phyloP scores from a whole-genome alignment of 2,888 invertebrate genomes.

The Agapostemon virescens region DNA sequence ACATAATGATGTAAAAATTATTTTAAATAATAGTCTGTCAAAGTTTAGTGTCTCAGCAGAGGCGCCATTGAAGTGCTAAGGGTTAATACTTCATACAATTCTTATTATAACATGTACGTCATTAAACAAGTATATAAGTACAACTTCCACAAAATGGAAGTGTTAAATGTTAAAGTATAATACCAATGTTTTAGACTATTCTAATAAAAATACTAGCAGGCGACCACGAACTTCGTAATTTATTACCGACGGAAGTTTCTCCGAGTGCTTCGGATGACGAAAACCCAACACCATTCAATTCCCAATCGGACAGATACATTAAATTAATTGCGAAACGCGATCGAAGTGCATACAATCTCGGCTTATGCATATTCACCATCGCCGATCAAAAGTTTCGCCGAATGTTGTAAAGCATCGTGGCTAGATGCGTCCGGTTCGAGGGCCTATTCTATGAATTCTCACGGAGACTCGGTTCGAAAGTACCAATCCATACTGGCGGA shows the following conservation, averaged over 20 bases:
- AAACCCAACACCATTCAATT: background rate
- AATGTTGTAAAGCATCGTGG: constrained; percentile 36
- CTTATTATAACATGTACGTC: too few species aligned
- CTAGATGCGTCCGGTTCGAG: constrained; percentile 51
- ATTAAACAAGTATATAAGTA: too few species aligned
- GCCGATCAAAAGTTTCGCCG: constrained; percentile 32
- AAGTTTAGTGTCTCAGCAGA: too few species aligned
- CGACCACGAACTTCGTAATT: background rate
- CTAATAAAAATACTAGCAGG: background rate
- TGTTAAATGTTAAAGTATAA: background rate
- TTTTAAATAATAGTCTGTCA: too few species aligned
- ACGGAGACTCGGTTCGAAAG: constrained; percentile 65
- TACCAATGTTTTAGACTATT: background rate
- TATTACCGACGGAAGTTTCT: background rate
- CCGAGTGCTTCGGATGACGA: background rate
- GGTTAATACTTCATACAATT: too few species aligned
- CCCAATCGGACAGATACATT: background rate
- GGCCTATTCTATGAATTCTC: constrained; percentile 62
- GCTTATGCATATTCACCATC: constrained; percentile 62
- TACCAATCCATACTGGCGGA: constrained; percentile 48
- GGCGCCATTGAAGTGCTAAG: too few species aligned
- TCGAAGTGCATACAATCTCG: constrained; percentile 56
- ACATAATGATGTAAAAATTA: too few species aligned
- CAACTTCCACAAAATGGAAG: too few species aligned
- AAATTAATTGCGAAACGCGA: constrained; percentile 51